Evolutionary conservation across 2,888 invertebrate species (phyloP).

Genomic region (Laspeyria flexula): DNA sequence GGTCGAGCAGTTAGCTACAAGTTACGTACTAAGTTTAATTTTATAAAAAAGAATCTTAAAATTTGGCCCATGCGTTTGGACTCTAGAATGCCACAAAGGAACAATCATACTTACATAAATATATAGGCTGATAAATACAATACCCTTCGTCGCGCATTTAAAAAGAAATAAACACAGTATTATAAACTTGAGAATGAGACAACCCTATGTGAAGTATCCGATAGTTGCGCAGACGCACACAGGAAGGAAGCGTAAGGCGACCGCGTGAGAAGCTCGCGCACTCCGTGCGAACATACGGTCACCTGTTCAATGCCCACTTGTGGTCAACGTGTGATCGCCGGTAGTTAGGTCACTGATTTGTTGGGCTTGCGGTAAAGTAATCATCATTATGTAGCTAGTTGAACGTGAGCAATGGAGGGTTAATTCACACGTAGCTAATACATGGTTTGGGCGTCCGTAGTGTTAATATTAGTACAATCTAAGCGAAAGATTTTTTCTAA

Average conservation of each 20-base stretch:
- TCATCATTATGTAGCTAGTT: conserved; percentile 19
- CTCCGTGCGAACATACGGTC: conserved; percentile 72
- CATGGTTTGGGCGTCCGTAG: too few relatives aligned
- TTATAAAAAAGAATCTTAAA: too few relatives aligned
- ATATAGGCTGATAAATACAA: too few relatives aligned
- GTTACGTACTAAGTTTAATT: too few relatives aligned
- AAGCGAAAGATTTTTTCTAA: too few relatives aligned
- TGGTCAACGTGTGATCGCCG: conserved; percentile 7
- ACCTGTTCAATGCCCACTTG: conserved; percentile 27
- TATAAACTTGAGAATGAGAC: background rate
- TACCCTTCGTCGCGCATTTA: too few relatives aligned
- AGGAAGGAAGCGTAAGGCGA: conserved; percentile 85
- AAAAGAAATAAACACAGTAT: too few relatives aligned
- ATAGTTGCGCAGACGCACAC: conserved; percentile 59
- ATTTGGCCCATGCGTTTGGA: too few relatives aligned
- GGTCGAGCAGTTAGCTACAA: too few relatives aligned
- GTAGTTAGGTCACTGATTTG: conserved; percentile 26
- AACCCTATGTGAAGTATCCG: conserved; percentile 51
- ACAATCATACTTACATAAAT: too few relatives aligned
- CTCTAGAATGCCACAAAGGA: too few relatives aligned
- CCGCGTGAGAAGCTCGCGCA: conserved; percentile 78
- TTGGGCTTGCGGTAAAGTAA: conserved; percentile 13
- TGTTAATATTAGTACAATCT: too few relatives aligned
- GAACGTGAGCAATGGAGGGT: background rate
- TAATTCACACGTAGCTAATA: background rate